Conservation (phyloP, 1,140 invertebrate species). For the Matsumurasca onukii region DNA sequence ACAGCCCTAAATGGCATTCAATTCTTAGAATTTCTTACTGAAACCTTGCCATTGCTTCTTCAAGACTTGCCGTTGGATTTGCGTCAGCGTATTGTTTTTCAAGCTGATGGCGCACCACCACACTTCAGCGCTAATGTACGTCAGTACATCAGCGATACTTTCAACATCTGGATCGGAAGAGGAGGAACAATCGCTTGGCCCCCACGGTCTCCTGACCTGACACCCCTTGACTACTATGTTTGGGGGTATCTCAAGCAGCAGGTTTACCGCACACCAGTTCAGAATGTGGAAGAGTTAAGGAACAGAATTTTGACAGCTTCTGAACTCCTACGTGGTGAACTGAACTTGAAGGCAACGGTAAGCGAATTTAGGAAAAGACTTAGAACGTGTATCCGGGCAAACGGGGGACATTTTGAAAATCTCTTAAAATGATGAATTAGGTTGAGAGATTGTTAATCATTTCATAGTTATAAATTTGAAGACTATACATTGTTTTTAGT, state of each 20-base stretch:
- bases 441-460: neutral
- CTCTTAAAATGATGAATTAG: neutral
- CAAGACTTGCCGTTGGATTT: conserved; percentile 12
- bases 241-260: conserved; percentile 48
- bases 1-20: conserved; percentile 9
- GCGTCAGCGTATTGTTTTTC: neutral
- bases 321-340: conserved; percentile 3
- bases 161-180: conserved; percentile 24
- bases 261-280: conserved; percentile 39
- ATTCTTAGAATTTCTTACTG: neutral
- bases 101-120: too few species aligned
- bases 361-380: conserved; percentile 6
- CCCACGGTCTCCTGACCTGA: conserved; percentile 47
- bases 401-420: conserved; percentile 6
- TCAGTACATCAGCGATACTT: neutral
- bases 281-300: conserved; percentile 18
- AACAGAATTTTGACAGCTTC: neutral
- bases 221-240: conserved; percentile 48
- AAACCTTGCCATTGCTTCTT: conserved; percentile 7
- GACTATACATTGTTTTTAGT: too few species aligned
- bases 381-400: neutral
- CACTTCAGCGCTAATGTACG: neutral
- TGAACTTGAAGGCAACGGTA: neutral
- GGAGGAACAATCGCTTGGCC: conserved; percentile 14
- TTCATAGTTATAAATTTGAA: too few species aligned